These are phyloP conservation scores for Cantharis rufa DNA, from an alignment of 2,888 invertebrate genomes.

Conservation along the genomic window DNA sequence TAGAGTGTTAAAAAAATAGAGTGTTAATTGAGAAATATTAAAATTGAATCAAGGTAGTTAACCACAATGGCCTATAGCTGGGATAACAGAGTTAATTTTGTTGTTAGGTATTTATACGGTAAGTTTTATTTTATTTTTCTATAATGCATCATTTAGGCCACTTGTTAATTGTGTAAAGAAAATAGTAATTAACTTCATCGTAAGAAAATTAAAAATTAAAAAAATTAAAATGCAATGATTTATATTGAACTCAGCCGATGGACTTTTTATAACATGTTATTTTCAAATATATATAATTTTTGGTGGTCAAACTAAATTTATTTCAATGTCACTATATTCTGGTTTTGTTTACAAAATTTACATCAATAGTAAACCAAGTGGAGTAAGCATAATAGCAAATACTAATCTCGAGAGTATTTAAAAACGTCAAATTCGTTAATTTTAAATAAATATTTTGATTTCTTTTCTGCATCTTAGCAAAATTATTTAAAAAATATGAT, in stretches of 20 bases:
- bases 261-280: not conserved
- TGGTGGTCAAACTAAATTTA: not conserved
- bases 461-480: not conserved
- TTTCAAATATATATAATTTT: constrained; percentile 2
- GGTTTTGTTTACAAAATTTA: not conserved
- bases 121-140: constrained; percentile 52
- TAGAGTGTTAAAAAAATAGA: not conserved
- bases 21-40: constrained; percentile 2
- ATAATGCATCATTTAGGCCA: constrained; percentile 7
- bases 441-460: not conserved
- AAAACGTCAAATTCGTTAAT: not conserved
- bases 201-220: not conserved
- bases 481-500: not conserved
- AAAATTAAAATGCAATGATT: not conserved
- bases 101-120: constrained; percentile 83
- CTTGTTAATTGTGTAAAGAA: constrained; percentile 20
- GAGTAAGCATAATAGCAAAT: not conserved
- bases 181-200: not conserved
- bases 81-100: constrained; percentile 83
- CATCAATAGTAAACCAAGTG: not conserved
- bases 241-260: not conserved
- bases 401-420: not conserved
- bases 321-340: not conserved
- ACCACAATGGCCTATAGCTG: constrained; percentile 76
- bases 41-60: not conserved